Percentiles rank a stretch among this genome's conserved stretches.
Conservation (phyloP, 2,888 invertebrate species). For the Drymonia ruficornis region DNA sequence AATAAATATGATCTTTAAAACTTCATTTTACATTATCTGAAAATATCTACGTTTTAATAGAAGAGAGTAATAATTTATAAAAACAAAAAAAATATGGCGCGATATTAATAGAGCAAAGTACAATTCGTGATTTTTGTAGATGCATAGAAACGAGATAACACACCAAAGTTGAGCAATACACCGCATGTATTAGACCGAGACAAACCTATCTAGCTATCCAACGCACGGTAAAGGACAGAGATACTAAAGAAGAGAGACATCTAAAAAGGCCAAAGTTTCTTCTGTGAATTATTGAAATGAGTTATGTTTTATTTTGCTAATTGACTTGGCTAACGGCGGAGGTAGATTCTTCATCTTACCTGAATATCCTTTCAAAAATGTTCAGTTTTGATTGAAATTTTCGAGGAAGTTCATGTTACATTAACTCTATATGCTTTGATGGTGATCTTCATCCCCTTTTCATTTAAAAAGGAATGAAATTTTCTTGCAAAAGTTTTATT, state of each 20-base stretch:
- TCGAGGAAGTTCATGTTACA: slow-evolving; percentile 10
- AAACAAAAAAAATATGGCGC: no score
- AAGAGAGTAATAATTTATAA: no score
- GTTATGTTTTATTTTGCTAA: slow-evolving; percentile 71
- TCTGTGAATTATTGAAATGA: slow-evolving; percentile 69
- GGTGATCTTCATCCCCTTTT: neutral
- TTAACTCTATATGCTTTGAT: neutral
- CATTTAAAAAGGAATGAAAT: neutral
- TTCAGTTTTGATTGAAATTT: slow-evolving; percentile 29
- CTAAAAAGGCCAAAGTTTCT: slow-evolving; percentile 60
- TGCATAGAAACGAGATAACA: slow-evolving; percentile 67
- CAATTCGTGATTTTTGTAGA: slow-evolving; percentile 41
- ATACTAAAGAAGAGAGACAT: slow-evolving; percentile 37
- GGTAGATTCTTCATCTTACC: slow-evolving; percentile 34
- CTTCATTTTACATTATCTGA: no score
- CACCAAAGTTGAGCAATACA: slow-evolving; percentile 63
- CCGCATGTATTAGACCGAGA: slow-evolving; percentile 54
- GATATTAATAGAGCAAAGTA: neutral
- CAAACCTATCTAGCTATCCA: slow-evolving; percentile 32
- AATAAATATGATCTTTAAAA: no score
- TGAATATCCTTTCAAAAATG: slow-evolving; percentile 47
- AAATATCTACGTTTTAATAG: no score
- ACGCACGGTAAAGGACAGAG: slow-evolving; percentile 35
- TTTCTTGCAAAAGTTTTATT: no score
- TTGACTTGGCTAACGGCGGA: slow-evolving; percentile 43